Evolutionary conservation across 2,888 invertebrate species (phyloP), one percentile per base, ranked within the genome.

Genomic region (Dascillus cervinus): DNA sequence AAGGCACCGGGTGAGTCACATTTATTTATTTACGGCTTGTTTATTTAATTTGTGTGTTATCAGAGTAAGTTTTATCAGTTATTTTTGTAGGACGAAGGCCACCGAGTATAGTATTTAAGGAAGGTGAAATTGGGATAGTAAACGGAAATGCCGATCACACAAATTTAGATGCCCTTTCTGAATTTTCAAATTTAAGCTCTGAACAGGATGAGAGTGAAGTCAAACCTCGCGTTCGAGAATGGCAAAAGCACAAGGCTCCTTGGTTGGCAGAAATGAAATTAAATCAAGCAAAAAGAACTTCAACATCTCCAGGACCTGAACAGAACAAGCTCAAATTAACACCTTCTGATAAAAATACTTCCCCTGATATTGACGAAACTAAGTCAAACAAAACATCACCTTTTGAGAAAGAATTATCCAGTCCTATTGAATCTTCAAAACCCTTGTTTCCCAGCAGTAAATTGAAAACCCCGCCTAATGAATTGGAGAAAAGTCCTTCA

Each of bases 231-330:
- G 68, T 78, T 1, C 70, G 80, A 8, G 79, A 79, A 50, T 80
- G 79, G 78, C 79, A 79, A 60, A 81, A 79, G 52, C 77, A 78
- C 48, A 75, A 73, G 52, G 81, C 79, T 25, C 85, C 86, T 0
- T 87, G 85, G 85, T 79, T 87, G 72, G 81, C 75, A 44, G 86
- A 87, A 56, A 71, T 87, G 44, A 85, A 85, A 55, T 70, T 82
- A 43, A 84, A 80, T 52, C 86, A 87, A 60, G 77, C 77, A 2
- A 77, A 75, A 62, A 73, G 78, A 51, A 75, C 74, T 11, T 70
- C 71, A 0, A 58, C 60, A 22, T 58, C 66, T 55, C 45, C 69
- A 50, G 39, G 55, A 43, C 11, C 58, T 50, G 27, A 60, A 34
- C 49, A 54, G 34, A 43, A 48, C 10, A 56, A 51, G 41, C 42